A percentile compares a stretch with the other conserved stretches of the same genome.
Conservation (phyloP, 2,797 vertebrate species). For the Sebastes baramenuke region DNA sequence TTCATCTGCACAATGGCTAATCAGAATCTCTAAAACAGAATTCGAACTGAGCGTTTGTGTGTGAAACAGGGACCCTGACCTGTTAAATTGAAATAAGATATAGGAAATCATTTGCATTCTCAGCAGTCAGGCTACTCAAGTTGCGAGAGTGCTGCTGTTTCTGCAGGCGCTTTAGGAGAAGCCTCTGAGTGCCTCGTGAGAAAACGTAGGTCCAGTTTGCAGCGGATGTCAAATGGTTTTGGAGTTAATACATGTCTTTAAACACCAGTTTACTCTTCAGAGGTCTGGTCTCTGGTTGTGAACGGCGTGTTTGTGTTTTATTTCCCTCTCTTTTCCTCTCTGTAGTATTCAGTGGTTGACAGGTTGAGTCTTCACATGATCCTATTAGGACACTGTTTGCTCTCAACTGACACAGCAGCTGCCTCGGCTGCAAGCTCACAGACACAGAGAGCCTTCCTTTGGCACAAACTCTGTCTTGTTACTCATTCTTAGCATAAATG, state of each 20-base stretch:
- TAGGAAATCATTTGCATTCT: constrained; percentile 30
- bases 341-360: constrained; percentile 20
- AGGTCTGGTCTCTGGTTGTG: background rate
- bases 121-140: background rate
- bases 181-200: no score
- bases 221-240: background rate
- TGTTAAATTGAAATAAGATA: constrained; percentile 30
- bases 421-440: background rate
- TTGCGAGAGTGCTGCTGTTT: background rate
- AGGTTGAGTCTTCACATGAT: constrained; percentile 45
- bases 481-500: background rate
- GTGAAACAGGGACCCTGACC: constrained; percentile 17
- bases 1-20: background rate
- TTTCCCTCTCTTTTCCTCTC: background rate
- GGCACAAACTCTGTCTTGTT: background rate
- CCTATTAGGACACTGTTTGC: constrained; percentile 35
- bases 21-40: background rate
- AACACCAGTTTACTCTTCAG: background rate
- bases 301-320: background rate
- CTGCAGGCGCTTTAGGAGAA: background rate
- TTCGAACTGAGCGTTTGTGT: background rate
- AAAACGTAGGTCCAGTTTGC: background rate
- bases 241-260: background rate
- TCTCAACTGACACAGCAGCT: constrained; percentile 18
- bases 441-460: background rate